These are phyloP conservation scores for Perdix hodgsoniae DNA, from an alignment of 2,797 vertebrate genomes.

Conservation along the genomic window DNA sequence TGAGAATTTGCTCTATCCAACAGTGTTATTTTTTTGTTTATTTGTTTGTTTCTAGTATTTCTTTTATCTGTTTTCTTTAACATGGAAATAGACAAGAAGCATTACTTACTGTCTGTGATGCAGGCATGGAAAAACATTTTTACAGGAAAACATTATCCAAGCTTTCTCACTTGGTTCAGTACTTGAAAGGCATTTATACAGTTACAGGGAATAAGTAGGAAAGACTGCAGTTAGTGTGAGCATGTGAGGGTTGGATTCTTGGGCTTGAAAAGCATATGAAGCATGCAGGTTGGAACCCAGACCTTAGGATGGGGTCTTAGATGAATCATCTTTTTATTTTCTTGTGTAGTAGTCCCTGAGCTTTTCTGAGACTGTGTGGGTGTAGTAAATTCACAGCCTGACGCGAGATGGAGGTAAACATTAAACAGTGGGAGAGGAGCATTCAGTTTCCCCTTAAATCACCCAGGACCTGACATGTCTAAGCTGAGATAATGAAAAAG, in stretches of 20 bases:
- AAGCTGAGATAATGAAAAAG: slow-evolving; percentile 15
- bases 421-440: not conserved
- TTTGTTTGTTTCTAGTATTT: too few species aligned
- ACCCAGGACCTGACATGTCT: not conserved
- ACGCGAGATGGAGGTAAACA: not conserved
- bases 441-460: not conserved
- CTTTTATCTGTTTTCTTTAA: too few species aligned
- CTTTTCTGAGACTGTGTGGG: not conserved
- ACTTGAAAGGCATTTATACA: not conserved
- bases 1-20: too few species aligned
- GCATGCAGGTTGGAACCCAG: not conserved
- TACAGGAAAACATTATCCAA: not conserved
- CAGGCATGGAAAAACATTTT: not conserved
- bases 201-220: not conserved
- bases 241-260: not conserved
- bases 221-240: not conserved
- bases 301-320: not conserved
- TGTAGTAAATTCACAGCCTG: not conserved
- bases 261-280: not conserved
- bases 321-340: not conserved
- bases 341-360: not conserved
- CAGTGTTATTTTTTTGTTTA: too few species aligned
- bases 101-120: not conserved
- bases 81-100: too few species aligned
- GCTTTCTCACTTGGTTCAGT: not conserved